Evolutionary conservation across 2,888 invertebrate genomes (phyloP), one percentile per base, ranked within the genome.

Genomic region (Parapristionchus giblindavisi): DNA sequence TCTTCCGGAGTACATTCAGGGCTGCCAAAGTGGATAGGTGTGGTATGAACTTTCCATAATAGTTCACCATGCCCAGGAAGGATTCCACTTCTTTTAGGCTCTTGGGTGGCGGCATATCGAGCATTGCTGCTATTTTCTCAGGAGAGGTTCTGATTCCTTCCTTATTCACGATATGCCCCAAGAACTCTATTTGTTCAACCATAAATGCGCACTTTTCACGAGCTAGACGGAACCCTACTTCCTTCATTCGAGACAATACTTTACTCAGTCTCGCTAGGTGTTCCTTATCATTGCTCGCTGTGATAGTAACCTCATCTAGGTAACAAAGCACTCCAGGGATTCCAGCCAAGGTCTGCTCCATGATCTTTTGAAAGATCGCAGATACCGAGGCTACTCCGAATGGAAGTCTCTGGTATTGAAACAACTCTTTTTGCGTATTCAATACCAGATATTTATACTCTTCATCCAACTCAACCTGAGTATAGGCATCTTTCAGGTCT

Each of bases 51-150:
- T 79, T 77, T 1, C 75, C 79, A 73, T 87, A 86, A 70, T 84
- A 84, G 38, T 84, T 84, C 0, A 88, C 61, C 70, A 85, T 70
- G 4, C 87, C 85, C 3, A 87, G 36, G 71, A 82, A 85, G 2
- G 84, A 79, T 29, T 80, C 77, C 8, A 87, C 74, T 54, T 87
- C 75, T 24, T 78, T 76, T 3, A 84, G 75, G 56, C 84, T 83
- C 24, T 75, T 79, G 1, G 85, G 86, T 8, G 61, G 65, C 43
- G 85, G 84, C 68, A 83, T 80, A 24, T 84, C 74, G 17, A 65
- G 60, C 21, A 88, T 81, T 0, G 84, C 85, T 51, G 80, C 66
- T 2, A 83, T 74, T 63, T 84, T 85, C 21, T 78, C 72, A 17
- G 79, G 76, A 3, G 77, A 66, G 21, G 82, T 78, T 43, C 77